A percentile compares a stretch with the other conserved stretches of the same genome.
Evolutionary conservation across 2,888 invertebrate species (phyloP).

Genomic region (Entomobrya multifasciata): DNA sequence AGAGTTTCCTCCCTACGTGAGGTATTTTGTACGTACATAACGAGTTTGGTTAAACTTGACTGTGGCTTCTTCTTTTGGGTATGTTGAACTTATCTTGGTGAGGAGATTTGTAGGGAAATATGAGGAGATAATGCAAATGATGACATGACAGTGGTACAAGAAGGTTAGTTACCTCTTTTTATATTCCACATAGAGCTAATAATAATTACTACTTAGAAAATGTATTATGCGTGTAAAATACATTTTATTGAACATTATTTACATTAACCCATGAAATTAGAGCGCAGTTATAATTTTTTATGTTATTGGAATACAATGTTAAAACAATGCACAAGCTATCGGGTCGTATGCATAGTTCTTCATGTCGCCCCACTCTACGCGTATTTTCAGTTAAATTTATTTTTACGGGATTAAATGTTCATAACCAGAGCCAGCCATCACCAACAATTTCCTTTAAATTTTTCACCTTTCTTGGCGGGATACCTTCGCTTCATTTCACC

Average conservation of each 20-base stretch:
- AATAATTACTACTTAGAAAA: too few relatives aligned
- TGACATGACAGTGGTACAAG: slow-evolving; percentile 26
- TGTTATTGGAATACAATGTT: too few relatives aligned
- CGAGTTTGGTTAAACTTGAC: not conserved
- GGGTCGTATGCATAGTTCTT: too few relatives aligned
- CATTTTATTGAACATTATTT: too few relatives aligned
- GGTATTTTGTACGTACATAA: slow-evolving; percentile 17
- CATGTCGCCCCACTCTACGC: not conserved
- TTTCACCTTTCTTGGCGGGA: slow-evolving; percentile 42
- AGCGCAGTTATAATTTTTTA: too few relatives aligned
- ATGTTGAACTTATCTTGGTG: slow-evolving; percentile 19
- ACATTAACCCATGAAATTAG: too few relatives aligned
- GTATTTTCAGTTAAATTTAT: not conserved
- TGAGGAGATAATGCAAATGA: slow-evolving; percentile 63
- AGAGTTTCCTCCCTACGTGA: slow-evolving; percentile 38
- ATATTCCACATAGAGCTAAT: too few relatives aligned
- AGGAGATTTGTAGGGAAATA: slow-evolving; percentile 56
- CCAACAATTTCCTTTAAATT: slow-evolving; percentile 38
- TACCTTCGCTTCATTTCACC: slow-evolving; percentile 20
- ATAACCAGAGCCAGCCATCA: not conserved
- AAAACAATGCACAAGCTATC: too few relatives aligned
- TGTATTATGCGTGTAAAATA: too few relatives aligned
- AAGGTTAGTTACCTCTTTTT: too few relatives aligned
- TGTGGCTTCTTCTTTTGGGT: not conserved
- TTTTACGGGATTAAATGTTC: not conserved